These are phyloP conservation scores for Semicossyphus pulcher DNA, from an alignment of 2,113 vertebrate genomes.

Conservation along the genomic window DNA sequence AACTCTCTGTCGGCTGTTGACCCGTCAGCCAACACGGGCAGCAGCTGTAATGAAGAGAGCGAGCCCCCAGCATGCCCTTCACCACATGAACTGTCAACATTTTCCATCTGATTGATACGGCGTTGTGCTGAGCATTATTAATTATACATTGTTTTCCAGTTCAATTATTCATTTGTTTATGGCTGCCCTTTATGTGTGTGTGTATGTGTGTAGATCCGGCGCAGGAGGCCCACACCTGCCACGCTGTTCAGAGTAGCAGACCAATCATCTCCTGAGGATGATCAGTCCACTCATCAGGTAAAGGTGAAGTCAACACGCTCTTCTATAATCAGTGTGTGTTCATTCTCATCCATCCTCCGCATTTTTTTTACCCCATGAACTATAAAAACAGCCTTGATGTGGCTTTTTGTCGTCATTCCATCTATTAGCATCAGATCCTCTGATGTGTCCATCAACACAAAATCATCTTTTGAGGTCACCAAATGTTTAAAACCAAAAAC, in stretches of 20 bases:
- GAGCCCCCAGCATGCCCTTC: not conserved
- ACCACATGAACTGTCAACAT: slow-evolving; percentile 6
- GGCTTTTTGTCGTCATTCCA: too few relatives aligned
- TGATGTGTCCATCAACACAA: too few relatives aligned
- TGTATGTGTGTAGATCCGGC: slow-evolving; percentile 87
- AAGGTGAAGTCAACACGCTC: slow-evolving; percentile 61
- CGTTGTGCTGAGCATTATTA: slow-evolving; percentile 26
- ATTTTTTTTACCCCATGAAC: not conserved
- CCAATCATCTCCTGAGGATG: slow-evolving; percentile 91
- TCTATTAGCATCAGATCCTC: too few relatives aligned
- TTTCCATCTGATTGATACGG: slow-evolving; percentile 35
- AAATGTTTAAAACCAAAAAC: too few relatives aligned
- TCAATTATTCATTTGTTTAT: slow-evolving; percentile 49
- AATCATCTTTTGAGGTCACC: too few relatives aligned
- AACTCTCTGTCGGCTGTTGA: slow-evolving; percentile 25
- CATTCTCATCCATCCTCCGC: not conserved
- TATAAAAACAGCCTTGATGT: not conserved
- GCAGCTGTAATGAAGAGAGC: slow-evolving; percentile 22
- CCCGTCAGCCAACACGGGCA: slow-evolving; percentile 13
- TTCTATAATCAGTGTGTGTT: slow-evolving; percentile 28
- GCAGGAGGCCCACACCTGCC: slow-evolving; percentile 93
- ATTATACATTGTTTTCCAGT: slow-evolving; percentile 31
- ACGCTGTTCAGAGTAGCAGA: slow-evolving; percentile 93
- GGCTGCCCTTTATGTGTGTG: slow-evolving; percentile 30
- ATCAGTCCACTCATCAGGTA: slow-evolving; percentile 83